Evolutionary conservation across 2,888 invertebrate genomes (phyloP).

Genomic region (Sminthurinus aureus): DNA sequence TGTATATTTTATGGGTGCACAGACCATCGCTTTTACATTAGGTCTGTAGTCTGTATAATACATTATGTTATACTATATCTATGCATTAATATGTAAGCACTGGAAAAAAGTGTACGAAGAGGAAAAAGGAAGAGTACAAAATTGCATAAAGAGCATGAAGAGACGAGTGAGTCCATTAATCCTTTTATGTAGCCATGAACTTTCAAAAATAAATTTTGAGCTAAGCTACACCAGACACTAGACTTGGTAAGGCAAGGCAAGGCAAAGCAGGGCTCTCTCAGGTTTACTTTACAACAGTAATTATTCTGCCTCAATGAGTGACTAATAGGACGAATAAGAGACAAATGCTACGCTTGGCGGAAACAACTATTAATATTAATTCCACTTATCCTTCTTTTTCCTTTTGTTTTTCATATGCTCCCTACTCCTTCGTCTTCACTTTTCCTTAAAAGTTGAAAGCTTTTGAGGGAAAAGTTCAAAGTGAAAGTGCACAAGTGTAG

Average conservation of each 20-base stretch:
- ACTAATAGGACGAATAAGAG: constrained; percentile 20
- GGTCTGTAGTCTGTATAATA: background rate
- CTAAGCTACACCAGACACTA: too few relatives aligned
- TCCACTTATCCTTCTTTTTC: background rate
- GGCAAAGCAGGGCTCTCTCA: background rate
- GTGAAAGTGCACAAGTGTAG: too few relatives aligned
- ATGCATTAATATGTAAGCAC: background rate
- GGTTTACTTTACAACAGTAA: constrained; percentile 18
- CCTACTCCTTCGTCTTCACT: background rate
- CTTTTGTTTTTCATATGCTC: background rate
- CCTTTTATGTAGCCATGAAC: constrained; percentile 28
- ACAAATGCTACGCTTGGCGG: constrained; percentile 8
- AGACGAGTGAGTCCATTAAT: constrained; percentile 27
- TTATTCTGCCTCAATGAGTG: constrained; percentile 26
- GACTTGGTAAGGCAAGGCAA: too few relatives aligned
- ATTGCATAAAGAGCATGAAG: background rate
- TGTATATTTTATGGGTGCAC: background rate
- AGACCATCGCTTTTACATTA: background rate
- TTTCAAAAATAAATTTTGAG: constrained; percentile 31
- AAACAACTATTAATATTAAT: constrained; percentile 20
- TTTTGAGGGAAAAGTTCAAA: too few relatives aligned
- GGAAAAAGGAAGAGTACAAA: background rate
- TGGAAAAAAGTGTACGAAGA: background rate
- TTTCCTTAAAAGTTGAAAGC: background rate
- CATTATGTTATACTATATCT: background rate